A percentile compares a stretch with the other conserved stretches of the same genome.
Conservation (phyloP, 2,797 vertebrate species). For the Fundulus diaphanus region DNA sequence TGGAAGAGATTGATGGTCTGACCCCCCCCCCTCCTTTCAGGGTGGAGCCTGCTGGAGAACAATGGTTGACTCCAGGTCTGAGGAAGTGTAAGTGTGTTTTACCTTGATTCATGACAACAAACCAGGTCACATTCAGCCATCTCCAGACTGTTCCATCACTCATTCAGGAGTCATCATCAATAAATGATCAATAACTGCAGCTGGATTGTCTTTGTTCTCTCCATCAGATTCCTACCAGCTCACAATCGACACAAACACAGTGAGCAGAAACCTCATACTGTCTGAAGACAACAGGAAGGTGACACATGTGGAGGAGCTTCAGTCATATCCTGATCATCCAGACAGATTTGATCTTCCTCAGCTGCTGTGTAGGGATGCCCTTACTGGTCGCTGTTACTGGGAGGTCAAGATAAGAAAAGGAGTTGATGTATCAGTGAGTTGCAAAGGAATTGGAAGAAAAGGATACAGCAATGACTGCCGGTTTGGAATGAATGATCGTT, state of each 20-base stretch:
- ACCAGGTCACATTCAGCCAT: neutral
- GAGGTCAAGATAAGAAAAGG: neutral
- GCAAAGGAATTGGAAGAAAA: neutral
- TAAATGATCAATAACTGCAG: neutral
- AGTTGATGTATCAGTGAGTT: neutral
- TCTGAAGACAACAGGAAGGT: no score
- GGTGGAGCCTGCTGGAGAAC: neutral
- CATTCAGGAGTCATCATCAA: neutral
- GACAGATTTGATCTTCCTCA: neutral
- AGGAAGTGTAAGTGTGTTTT: neutral
- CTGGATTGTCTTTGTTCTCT: neutral
- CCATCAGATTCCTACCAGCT: neutral
- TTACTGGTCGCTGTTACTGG: constrained; percentile 2
- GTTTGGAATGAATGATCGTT: neutral
- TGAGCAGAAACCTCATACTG: no score
- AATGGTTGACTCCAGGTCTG: neutral
- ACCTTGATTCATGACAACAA: neutral
- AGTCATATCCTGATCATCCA: neutral
- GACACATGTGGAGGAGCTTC: no score
- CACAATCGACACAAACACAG: no score
- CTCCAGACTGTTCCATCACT: neutral
- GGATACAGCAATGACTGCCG: neutral
- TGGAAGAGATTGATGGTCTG: neutral
- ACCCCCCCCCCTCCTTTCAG: neutral
- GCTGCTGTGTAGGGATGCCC: neutral